Evolutionary conservation across 2,797 vertebrate genomes (phyloP).

Genomic region (Bucorvus abyssinicus): DNA sequence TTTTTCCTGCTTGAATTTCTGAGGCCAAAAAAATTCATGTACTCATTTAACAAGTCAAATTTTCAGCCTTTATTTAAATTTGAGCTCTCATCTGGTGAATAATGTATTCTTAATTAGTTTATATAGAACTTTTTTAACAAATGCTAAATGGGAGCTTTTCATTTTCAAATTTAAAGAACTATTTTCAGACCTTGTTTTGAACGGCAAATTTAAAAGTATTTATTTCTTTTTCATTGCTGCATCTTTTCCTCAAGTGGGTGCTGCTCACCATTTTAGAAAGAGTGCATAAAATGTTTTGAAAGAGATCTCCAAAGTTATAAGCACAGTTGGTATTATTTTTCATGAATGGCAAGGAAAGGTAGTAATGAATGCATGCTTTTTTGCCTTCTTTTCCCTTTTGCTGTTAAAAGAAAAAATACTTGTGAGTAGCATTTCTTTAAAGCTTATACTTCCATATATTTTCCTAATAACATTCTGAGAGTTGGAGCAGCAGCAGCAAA

Average conservation of each 20-base stretch:
- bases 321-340: background rate
- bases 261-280: background rate
- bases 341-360: background rate
- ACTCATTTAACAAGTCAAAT: background rate
- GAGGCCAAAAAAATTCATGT: rapidly evolving
- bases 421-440: background rate
- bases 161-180: background rate
- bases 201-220: background rate
- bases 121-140: background rate
- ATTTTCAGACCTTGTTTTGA: background rate
- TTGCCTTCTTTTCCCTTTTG: background rate
- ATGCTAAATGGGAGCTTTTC: rapidly evolving
- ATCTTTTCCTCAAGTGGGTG: background rate
- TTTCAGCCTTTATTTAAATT: background rate
- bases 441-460: background rate
- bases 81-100: background rate
- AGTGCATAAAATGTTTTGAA: background rate
- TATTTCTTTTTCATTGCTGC: background rate
- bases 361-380: background rate
- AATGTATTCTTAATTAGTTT: background rate
- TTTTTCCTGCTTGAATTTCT: background rate
- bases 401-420: background rate
- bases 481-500: slow-evolving; percentile 17
- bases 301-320: background rate
- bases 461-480: background rate